These are phyloP conservation scores for Silurus meridionalis DNA, from an alignment of 2,113 vertebrate species.

Conservation along the genomic window DNA sequence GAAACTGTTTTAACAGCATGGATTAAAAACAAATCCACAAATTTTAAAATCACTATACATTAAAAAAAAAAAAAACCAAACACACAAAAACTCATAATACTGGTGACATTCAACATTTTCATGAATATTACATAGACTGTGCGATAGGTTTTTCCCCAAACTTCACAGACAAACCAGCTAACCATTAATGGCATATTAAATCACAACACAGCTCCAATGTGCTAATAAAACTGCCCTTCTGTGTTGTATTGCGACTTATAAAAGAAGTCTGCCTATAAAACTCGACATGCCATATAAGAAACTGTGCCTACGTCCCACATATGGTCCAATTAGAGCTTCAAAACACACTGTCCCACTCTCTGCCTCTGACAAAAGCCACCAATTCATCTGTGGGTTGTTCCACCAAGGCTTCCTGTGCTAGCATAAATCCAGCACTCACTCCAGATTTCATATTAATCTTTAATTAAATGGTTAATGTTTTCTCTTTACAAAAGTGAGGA, in stretches of 20 bases:
- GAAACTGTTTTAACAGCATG: not conserved
- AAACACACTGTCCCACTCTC: conserved; percentile 7
- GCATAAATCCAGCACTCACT: conserved; percentile 58
- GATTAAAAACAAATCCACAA: not conserved
- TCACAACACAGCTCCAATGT: not conserved
- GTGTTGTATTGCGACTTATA: conserved; percentile 10
- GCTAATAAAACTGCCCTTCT: conserved; percentile 14
- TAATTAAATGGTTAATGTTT: conserved; percentile 48
- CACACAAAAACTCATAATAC: too few species aligned
- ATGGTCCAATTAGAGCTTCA: conserved; percentile 40
- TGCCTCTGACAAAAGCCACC: conserved; percentile 20
- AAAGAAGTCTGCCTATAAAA: conserved; percentile 25
- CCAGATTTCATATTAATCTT: conserved; percentile 48
- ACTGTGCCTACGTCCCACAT: not conserved
- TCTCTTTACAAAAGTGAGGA: conserved; percentile 33
- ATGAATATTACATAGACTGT: conserved; percentile 1
- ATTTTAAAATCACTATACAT: not conserved
- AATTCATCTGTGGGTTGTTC: conserved; percentile 42
- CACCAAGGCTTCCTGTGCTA: conserved; percentile 50
- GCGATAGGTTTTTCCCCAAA: not conserved
- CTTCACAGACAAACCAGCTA: not conserved
- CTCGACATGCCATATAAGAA: not conserved
- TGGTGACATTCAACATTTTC: not conserved
- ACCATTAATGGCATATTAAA: conserved; percentile 24
- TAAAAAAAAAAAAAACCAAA: not conserved